Conservation (phyloP, 2,113 vertebrate genomes). For the Apodemus sylvaticus region DNA sequence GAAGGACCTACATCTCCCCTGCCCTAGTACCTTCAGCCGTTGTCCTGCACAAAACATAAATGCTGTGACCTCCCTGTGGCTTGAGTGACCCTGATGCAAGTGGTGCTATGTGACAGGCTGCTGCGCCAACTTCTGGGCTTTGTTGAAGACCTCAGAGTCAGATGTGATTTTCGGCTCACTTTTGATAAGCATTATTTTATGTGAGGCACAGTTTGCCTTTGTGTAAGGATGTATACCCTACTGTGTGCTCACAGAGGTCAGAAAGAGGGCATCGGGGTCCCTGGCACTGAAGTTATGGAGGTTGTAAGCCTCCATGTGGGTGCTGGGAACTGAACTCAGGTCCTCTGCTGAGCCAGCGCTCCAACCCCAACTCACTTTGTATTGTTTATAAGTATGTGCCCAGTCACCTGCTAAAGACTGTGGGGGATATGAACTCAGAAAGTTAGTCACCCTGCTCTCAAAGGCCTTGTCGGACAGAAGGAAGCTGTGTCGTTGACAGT, state of each 20-base stretch:
- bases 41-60: neutral
- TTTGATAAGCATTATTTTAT: neutral
- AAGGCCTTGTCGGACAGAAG: neutral
- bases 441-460: conserved; percentile 23
- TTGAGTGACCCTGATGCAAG: too few species aligned
- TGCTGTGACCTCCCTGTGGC: neutral
- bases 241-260: neutral
- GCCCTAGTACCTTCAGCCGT: neutral
- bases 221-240: too few species aligned
- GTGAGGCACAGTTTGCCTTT: neutral
- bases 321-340: neutral
- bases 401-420: neutral
- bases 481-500: neutral
- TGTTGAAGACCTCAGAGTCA: neutral
- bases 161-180: neutral
- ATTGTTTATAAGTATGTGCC: neutral
- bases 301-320: neutral
- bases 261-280: neutral
- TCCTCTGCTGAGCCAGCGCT: too few species aligned
- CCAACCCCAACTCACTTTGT: neutral
- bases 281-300: neutral
- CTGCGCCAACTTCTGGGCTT: neutral
- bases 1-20: neutral
- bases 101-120: neutral
- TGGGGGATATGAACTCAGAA: neutral